Evolutionary conservation across 2,113 vertebrate genomes (phyloP), one percentile per base, ranked within the genome.

Genomic region (Ptilonorhynchus violaceus): DNA sequence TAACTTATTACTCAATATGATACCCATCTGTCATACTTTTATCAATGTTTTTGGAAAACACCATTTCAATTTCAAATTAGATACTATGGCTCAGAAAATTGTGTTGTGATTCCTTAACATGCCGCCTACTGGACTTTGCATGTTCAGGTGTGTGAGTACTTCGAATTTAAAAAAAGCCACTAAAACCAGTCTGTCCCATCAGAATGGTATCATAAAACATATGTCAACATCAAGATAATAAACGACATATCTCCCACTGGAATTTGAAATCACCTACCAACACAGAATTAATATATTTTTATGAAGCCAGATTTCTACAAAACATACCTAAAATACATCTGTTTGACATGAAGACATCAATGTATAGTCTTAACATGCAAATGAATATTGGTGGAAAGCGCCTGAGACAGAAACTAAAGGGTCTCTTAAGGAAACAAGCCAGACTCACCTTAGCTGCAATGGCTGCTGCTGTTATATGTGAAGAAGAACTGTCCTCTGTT

Each of bases 381-480:
- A 62, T 11, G n/a, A 50, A 39, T 56, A 55, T 11, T 85, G 50
- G 77, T 73, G 85, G 76, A 88, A 96, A 95, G 89, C 73, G 94
- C 87, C 82, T 76, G 85, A 94, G 92, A 86, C 5, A 69, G 64
- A 95, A 97, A 70, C 66, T 35, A 58, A 95, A 91, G 49, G 56
- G 46, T 82, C 11, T 66, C 41, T 44, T 33, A 52, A 30, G 39
- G 35, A 89, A 47, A 78, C 50, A 56, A 85, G 72, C 24, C 66
- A 78, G 85, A 83, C 97, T 98, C 98, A 99, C 99, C 99, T 99
- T 99, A 93, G 99, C 99, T 97, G 99, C 99, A 87, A 99, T 99
- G 78, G 99, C 99, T 62, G 99, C 99, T 91, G 99, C 99, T 31
- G 99, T 99, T 98, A 99, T 99, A 98, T 99, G 99, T 93, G 99